Percentiles rank a stretch among this genome's conserved stretches.
Evolutionary conservation across 2,888 invertebrate species (phyloP).

Genomic region (Volucella inanis): DNA sequence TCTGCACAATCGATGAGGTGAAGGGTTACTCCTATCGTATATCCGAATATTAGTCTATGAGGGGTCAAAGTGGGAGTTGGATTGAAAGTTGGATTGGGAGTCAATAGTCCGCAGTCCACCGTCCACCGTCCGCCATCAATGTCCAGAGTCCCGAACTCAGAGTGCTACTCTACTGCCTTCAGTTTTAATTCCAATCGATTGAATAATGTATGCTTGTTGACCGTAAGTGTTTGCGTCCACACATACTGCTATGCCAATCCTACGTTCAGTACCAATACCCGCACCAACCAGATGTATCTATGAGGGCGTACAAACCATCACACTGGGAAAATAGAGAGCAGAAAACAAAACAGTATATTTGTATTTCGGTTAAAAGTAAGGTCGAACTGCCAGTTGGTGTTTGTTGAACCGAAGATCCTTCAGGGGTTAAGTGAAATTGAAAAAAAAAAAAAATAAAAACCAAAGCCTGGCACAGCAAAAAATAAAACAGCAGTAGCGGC

Average conservation of each 20-base stretch:
- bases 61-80: too few relatives aligned
- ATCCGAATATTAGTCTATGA: slow-evolving; percentile 12
- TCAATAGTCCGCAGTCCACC: too few relatives aligned
- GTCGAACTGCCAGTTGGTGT: slow-evolving; percentile 69
- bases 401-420: slow-evolving; percentile 69
- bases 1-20: slow-evolving; percentile 31
- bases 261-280: neutral
- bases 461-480: slow-evolving; percentile 21
- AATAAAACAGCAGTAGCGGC: slow-evolving; percentile 34
- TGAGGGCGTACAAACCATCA: neutral
- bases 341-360: slow-evolving; percentile 47
- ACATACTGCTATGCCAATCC: neutral
- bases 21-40: slow-evolving; percentile 56
- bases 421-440: slow-evolving; percentile 70
- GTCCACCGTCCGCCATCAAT: too few relatives aligned
- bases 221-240: slow-evolving; percentile 66
- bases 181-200: slow-evolving; percentile 73
- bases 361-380: slow-evolving; percentile 69
- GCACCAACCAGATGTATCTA: slow-evolving; percentile 6
- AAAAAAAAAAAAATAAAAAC: slow-evolving; percentile 31
- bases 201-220: slow-evolving; percentile 73
- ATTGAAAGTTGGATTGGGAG: too few relatives aligned
- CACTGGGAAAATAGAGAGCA: neutral
- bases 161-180: slow-evolving; percentile 51
- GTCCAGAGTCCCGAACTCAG: neutral